A percentile compares a stretch with the other conserved stretches of the same genome.
Evolutionary conservation across 2,113 vertebrate species (phyloP).

Genomic region (Chionis minor): DNA sequence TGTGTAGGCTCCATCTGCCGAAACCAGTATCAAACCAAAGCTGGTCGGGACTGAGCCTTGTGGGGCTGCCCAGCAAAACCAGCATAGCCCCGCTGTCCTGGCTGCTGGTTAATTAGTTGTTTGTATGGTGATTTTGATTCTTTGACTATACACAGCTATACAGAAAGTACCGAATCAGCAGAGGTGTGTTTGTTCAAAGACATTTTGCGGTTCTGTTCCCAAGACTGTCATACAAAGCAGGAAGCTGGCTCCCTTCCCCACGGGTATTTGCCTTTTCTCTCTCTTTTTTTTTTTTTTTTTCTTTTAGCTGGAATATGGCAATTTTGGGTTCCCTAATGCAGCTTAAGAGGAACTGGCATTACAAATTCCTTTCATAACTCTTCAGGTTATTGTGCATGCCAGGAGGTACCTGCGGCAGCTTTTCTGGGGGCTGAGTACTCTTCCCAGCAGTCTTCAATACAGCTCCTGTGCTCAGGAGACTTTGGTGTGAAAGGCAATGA

Average conservation of each 20-base stretch:
- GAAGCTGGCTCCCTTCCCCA: not conserved
- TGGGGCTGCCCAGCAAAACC: not conserved
- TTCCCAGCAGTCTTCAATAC: not conserved
- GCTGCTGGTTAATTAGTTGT: not conserved
- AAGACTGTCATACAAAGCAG: not conserved
- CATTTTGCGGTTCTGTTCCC: not conserved
- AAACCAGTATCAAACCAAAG: not conserved
- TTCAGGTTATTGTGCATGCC: not conserved
- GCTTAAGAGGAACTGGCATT: constrained; percentile 9
- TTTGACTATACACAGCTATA: not conserved
- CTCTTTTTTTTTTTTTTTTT: not conserved
- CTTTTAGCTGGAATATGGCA: not conserved
- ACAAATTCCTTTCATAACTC: constrained; percentile 6
- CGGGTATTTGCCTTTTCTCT: not conserved
- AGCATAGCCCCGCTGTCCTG: not conserved
- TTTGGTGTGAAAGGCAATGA: not conserved
- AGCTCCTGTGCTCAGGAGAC: not conserved
- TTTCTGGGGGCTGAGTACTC: not conserved
- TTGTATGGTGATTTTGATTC: not conserved
- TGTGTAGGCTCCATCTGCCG: rapidly evolving
- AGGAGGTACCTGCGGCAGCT: not conserved
- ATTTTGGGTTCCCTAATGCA: not conserved
- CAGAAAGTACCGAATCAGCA: not conserved
- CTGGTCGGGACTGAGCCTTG: not conserved
- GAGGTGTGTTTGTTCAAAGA: not conserved